Percentiles rank a stretch among this genome's conserved stretches.
Conservation (phyloP, 1,140 invertebrate species). For the Pogonomyrmex californicus region DNA sequence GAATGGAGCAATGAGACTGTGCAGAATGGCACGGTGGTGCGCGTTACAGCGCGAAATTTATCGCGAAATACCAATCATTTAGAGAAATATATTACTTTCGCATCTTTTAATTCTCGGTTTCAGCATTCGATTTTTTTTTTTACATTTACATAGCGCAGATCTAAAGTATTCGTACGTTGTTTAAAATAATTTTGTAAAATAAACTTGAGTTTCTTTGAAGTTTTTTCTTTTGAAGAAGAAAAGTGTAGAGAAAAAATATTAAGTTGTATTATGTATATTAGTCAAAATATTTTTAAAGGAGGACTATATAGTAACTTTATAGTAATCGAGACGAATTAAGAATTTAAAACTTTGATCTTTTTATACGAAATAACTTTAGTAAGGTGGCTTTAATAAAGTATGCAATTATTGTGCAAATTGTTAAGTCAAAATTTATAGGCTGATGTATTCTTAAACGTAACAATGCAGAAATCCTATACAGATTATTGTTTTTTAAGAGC, state of each 20-base stretch:
- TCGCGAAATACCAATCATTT: constrained; percentile 30
- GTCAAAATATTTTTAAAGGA: no score
- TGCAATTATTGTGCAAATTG: background rate
- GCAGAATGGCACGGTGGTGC: constrained; percentile 35
- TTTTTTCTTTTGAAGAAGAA: background rate
- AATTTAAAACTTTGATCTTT: no score
- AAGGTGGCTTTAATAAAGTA: background rate
- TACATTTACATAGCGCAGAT: background rate
- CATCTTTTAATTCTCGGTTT: background rate
- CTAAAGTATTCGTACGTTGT: background rate
- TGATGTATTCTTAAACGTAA: background rate
- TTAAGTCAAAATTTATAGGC: background rate
- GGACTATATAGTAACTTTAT: no score
- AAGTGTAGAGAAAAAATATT: background rate
- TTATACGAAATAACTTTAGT: no score
- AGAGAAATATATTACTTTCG: background rate
- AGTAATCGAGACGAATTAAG: no score
- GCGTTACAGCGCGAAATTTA: constrained; percentile 35
- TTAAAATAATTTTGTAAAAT: background rate
- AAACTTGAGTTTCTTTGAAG: background rate
- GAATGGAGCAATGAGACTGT: constrained; percentile 42
- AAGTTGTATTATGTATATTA: no score
- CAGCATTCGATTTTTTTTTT: background rate
- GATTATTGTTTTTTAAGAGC: constrained; percentile 16
- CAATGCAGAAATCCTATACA: background rate